Evolutionary conservation across 2,888 invertebrate genomes (phyloP).

Genomic region (Platycheirus albimanus): DNA sequence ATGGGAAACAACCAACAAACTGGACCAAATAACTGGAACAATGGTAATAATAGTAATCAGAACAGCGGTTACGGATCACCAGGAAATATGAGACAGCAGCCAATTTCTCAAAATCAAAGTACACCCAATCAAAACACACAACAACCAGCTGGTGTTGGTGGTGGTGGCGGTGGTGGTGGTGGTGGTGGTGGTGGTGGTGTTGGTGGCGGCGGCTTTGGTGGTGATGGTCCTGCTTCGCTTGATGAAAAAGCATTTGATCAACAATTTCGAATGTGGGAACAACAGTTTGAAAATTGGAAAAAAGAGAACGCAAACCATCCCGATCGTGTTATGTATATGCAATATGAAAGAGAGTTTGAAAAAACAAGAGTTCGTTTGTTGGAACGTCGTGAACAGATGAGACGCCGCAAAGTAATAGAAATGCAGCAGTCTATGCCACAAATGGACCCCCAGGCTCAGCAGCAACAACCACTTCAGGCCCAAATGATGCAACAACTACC

Average conservation of each 20-base stretch:
- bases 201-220: too few species aligned
- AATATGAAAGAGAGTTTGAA: conserved; percentile 95
- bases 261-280: conserved; percentile 95
- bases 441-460: not conserved
- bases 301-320: conserved; percentile 95
- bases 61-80: conserved; percentile 22
- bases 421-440: conserved; percentile 56
- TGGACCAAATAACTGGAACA: conserved; percentile 41
- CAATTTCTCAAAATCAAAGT: conserved; percentile 29
- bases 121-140: conserved; percentile 15
- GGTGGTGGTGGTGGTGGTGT: too few species aligned
- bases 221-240: too few species aligned
- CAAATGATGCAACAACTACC: conserved; percentile 7
- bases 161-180: too few species aligned
- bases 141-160: not conserved
- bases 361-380: conserved; percentile 90
- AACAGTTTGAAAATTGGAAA: conserved; percentile 95
- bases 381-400: conserved; percentile 92
- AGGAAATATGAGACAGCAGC: conserved; percentile 47
- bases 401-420: conserved; percentile 83
- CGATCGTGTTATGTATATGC: conserved; percentile 92
- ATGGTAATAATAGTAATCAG: conserved; percentile 14
- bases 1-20: conserved; percentile 28
- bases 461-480: not conserved
- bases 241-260: conserved; percentile 94